Evolutionary conservation across 2,888 invertebrate genomes (phyloP), one percentile per base, ranked within the genome.

Genomic region (Spicauda simplicius): DNA sequence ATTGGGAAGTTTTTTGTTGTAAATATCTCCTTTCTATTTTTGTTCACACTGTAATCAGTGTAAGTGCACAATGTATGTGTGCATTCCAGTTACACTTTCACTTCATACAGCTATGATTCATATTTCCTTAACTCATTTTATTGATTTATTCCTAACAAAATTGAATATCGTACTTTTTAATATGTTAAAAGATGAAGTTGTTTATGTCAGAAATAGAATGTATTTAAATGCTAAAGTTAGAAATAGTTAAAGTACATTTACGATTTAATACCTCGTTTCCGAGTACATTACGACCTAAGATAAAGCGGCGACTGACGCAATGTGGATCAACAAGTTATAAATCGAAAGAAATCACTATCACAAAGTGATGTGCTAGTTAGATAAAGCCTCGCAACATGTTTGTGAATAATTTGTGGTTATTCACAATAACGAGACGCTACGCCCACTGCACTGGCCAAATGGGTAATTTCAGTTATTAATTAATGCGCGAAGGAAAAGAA

Each of bases 1-100:
- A 19, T 19, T 48, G n/a, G 55, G 55, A 50, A 48, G 48, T 14
- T 48, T 55, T 61, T 55, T 55, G n/a, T 53, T 59, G 18, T 72
- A 69, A 60, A 71, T 72, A 73, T 71, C 73, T 73, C 74, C 76
- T 74, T 77, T 78, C 73, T 75, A 80, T 80, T 76, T 80, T 78
- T 77, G 76, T 80, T 80, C 77, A 79, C 77, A 80, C 77, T 75
- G 71, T 80, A 76, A 82, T 76, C 73, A 81, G 78, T 80, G 77
- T 76, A 76, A 82, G 80, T 83, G 80, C 72, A 76, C n/a, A n/a
- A n/a, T 75, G 81, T 82, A 84, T 81, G 80, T 80, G 78, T 80
- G 77, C 83, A 84, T 84, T 83, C 81, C 79, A 79, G 75, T 77
- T 76, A 72, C 82, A 83, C 90, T 90, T 90, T 90, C 90, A 90